Evolutionary conservation across 2,888 invertebrate species (phyloP).

Genomic region (Drosophila algonquin): DNA sequence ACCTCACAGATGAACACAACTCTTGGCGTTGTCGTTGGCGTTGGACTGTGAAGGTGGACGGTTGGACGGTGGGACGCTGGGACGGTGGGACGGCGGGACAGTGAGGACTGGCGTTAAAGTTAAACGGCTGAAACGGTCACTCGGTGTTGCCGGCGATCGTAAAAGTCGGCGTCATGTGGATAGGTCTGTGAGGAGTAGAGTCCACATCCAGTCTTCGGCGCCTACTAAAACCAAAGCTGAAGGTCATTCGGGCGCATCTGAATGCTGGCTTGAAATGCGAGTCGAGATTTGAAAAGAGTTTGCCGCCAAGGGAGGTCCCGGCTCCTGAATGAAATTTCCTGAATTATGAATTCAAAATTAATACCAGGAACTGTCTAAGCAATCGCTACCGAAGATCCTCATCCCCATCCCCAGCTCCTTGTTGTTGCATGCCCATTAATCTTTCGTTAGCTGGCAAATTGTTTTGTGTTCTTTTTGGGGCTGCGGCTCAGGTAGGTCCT

Average conservation of each 20-base stretch:
- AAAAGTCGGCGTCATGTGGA: slow-evolving; percentile 72
- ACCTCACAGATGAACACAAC: slow-evolving; percentile 31
- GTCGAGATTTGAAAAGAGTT: slow-evolving; percentile 36
- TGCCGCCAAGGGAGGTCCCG: slow-evolving; percentile 55
- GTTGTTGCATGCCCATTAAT: slow-evolving; percentile 64
- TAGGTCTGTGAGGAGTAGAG: slow-evolving; percentile 33
- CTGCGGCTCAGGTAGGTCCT: slow-evolving; percentile 41
- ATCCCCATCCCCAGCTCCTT: slow-evolving; percentile 10
- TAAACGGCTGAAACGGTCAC: slow-evolving; percentile 25
- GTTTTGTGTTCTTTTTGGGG: slow-evolving; percentile 40
- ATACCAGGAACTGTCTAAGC: slow-evolving; percentile 80
- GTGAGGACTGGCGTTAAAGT: slow-evolving; percentile 28
- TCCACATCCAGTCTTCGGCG: slow-evolving; percentile 50
- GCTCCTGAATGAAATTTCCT: slow-evolving; percentile 70
- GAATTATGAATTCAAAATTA: slow-evolving; percentile 78
- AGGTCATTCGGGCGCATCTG: slow-evolving; percentile 65
- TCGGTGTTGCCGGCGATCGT: slow-evolving; percentile 31
- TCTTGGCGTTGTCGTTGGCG: background rate
- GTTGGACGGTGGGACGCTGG: too few relatives aligned
- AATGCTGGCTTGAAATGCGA: slow-evolving; percentile 31
- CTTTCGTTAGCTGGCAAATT: slow-evolving; percentile 62
- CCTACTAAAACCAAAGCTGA: slow-evolving; percentile 54
- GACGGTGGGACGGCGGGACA: background rate
- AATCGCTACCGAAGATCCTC: slow-evolving; percentile 72
- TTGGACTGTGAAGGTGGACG: too few relatives aligned